Conservation (phyloP, 2,888 invertebrate species). For the Lasioglossum leucozonium region DNA sequence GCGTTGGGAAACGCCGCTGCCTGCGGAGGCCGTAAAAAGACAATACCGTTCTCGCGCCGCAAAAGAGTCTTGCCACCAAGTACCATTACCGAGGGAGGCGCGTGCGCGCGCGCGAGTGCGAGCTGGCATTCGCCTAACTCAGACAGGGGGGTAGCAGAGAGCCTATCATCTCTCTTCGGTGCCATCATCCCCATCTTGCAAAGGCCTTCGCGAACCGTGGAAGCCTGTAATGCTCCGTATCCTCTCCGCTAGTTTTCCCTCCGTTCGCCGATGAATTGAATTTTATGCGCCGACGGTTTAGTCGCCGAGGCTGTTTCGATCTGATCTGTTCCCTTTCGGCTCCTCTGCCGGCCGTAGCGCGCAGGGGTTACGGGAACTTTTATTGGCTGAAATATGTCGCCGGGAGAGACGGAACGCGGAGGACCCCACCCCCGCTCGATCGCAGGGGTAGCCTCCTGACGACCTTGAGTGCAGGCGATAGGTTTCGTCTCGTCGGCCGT, state of each 20-base stretch:
- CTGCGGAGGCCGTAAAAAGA: constrained; percentile 82
- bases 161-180: not conserved
- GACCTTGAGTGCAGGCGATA: not conserved
- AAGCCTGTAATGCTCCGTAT: constrained; percentile 38
- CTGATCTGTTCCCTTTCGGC: not conserved
- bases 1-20: constrained; percentile 72
- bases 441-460: not conserved
- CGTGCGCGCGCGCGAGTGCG: constrained; percentile 11
- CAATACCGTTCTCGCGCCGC: constrained; percentile 80
- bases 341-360: not conserved
- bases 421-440: no score
- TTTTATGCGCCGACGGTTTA: constrained; percentile 76
- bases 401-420: not conserved
- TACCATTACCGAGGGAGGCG: constrained; percentile 63
- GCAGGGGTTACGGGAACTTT: not conserved
- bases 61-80: constrained; percentile 74
- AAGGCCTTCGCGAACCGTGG: constrained; percentile 25
- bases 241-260: constrained; percentile 32
- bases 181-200: constrained; percentile 13
- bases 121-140: not conserved
- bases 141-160: not conserved
- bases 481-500: not conserved
- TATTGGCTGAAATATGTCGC: constrained; percentile 17
- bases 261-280: constrained; percentile 72
- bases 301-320: constrained; percentile 62